Conservation (phyloP, 2,888 invertebrate genomes). For the Gymnocheta viridis region DNA sequence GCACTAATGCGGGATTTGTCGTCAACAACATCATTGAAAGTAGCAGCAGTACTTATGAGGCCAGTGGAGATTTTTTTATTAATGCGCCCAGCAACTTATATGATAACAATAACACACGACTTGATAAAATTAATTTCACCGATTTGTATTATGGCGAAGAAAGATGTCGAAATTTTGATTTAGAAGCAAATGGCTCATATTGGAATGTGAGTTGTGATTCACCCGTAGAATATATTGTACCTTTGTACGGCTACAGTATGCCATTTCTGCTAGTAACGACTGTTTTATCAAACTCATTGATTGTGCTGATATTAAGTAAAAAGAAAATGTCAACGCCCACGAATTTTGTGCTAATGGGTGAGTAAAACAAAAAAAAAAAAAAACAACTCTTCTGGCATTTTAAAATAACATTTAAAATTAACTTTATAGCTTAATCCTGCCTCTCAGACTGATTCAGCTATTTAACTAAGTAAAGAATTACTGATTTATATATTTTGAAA, state of each 20-base stretch:
- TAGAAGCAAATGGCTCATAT: conserved; percentile 76
- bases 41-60: conserved; percentile 15
- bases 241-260: conserved; percentile 82
- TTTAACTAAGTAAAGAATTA: too few species aligned
- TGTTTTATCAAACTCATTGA: conserved; percentile 94
- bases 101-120: neutral
- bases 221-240: conserved; percentile 79
- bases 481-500: too few species aligned
- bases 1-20: neutral
- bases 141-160: conserved; percentile 69
- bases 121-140: conserved; percentile 10
- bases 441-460: neutral
- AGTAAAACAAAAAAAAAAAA: conserved; percentile 71
- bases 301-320: conserved; percentile 94
- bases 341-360: conserved; percentile 92
- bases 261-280: conserved; percentile 93
- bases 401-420: neutral
- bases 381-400: neutral
- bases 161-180: conserved; percentile 74
- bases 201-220: conserved; percentile 82
- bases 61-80: conserved; percentile 43
- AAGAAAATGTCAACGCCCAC: conserved; percentile 95
- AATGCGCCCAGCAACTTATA: conserved; percentile 51
- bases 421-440: too few species aligned
- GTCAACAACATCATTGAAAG: neutral